A percentile compares a stretch with the other conserved stretches of the same genome.
Conservation (phyloP, 2,113 vertebrate genomes). For the Bubo blakistoni region DNA sequence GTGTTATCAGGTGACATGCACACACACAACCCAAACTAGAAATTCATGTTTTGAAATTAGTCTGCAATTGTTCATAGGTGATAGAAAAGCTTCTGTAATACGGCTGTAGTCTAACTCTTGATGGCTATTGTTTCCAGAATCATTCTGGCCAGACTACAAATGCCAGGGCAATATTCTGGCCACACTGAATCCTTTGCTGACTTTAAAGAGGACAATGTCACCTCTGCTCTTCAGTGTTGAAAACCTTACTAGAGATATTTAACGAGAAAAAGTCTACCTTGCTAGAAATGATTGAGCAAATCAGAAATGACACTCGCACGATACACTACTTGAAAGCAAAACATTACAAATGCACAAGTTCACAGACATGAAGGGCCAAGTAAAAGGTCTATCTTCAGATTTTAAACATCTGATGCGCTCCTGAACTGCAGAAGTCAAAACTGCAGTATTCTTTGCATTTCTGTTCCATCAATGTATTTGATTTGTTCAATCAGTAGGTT, state of each 20-base stretch:
- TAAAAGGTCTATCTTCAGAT: neutral
- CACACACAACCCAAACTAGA: neutral
- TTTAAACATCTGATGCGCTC: neutral
- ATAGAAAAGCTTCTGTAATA: neutral
- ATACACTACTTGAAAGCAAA: neutral
- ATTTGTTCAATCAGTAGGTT: neutral
- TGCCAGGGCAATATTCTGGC: neutral
- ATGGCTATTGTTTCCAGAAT: neutral
- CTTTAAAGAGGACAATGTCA: neutral
- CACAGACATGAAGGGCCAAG: neutral
- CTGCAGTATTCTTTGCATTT: neutral
- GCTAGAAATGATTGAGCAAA: neutral
- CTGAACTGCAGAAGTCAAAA: neutral
- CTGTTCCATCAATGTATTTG: neutral
- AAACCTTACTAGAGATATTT: neutral
- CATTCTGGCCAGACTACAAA: neutral
- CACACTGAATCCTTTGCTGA: neutral
- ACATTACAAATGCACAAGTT: neutral
- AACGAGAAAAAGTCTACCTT: neutral
- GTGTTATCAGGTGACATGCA: neutral
- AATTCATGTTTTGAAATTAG: neutral
- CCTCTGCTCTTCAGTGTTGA: neutral
- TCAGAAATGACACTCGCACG: rapidly evolving
- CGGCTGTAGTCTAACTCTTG: neutral
- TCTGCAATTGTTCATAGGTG: neutral